Evolutionary conservation across 2,888 invertebrate species (phyloP).

Genomic region (Conchocele bisecta): DNA sequence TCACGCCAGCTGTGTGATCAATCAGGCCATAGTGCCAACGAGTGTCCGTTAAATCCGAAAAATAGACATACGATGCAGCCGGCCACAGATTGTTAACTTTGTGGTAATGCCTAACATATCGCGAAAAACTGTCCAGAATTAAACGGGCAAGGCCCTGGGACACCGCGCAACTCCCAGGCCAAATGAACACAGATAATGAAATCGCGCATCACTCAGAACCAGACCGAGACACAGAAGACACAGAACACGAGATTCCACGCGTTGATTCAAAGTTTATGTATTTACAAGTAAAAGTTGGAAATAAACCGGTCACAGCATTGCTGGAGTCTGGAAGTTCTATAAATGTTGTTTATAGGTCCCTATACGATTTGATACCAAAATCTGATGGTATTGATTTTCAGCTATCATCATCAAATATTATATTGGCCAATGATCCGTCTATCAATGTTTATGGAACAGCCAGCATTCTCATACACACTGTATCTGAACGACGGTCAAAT

Average conservation of each 20-base stretch:
- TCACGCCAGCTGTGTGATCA: background rate
- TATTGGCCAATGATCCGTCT: constrained; percentile 16
- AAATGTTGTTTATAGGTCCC: background rate
- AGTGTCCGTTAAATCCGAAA: no score
- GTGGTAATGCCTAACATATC: background rate
- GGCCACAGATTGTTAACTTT: no score
- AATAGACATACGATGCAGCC: no score
- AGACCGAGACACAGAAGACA: no score
- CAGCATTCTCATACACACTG: constrained; percentile 1
- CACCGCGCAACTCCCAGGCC: no score
- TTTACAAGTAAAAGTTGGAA: constrained; percentile 3
- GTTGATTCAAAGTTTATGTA: no score
- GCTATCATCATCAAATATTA: constrained; percentile 4
- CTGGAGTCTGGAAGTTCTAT: constrained; percentile 20
- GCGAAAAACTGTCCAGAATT: constrained; percentile 6
- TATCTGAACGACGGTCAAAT: background rate
- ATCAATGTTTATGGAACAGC: constrained; percentile 10
- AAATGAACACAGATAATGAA: background rate
- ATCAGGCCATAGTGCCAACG: no score
- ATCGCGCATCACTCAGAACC: background rate
- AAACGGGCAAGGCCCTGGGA: constrained; percentile 3
- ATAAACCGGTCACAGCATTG: constrained; percentile 11
- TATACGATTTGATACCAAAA: constrained; percentile 8
- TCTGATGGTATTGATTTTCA: no score
- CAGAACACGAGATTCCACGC: no score